Evolutionary conservation across 2,797 vertebrate species (phyloP), one percentile per base, ranked within the genome.

Genomic region (Xyrichtys novacula): DNA sequence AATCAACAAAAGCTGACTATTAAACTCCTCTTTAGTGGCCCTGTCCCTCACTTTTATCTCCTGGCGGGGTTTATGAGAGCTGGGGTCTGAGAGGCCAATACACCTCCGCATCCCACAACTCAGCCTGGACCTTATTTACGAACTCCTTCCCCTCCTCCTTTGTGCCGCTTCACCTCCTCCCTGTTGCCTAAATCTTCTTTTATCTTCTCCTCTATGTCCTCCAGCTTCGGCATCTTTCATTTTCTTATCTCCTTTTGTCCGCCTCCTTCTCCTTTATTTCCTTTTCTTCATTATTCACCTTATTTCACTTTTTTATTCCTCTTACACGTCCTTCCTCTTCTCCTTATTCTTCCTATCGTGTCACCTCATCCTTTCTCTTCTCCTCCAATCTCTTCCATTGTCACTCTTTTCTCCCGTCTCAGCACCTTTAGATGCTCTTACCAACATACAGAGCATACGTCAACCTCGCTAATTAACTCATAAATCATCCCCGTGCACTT

Each of bases 1-100:
- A 88, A 87, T 88, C 84, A 74, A 83, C 90, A 84, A 77, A 88
- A 85, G 83, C 73, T 61, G 76, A 88, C 76, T 62, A 68, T 88
- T 88, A 89, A 91, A 87, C 17, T 55, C 69, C 50, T 69, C 69
- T 80, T 85, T 65, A 84, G 76, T 60, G 68, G 49, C 59, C 0
- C 54, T 64, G 65, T 78, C 74, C 69, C 76, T 83, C 62, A 48
- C 70, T 67, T 83, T 84, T 81, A 52, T 53, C 19, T 15, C 61
- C 79, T 44, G 5, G 1, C 70, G 7, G 58, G 62, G 29, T 86
- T 81, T 72, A 74, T 23, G 66, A 67, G 68, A 25, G 76, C 61
- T 16, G 17, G n/a, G 53, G 66, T 56, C 55, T 42, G 42, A 68
- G 55, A 72, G 66, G 60, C 50, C 66, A 28, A 9, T 4, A 58